phyloP scores from a whole-genome alignment of 2,113 vertebrate species.

The Neopipo cinnamomea region DNA sequence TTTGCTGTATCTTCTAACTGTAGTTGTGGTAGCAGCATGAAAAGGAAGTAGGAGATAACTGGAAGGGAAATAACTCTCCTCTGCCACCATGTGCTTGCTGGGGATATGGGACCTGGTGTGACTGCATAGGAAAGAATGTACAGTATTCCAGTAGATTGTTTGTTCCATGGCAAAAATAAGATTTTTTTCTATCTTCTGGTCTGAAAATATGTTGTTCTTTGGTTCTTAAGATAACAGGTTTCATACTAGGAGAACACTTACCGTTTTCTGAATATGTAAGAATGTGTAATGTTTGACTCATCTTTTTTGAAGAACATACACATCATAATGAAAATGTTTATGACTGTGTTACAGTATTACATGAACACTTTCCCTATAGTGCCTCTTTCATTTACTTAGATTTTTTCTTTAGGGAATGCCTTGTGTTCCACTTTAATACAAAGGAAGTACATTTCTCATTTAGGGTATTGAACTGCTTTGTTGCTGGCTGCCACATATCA shows the following conservation, averaged over 20 bases:
- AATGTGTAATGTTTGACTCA: background rate
- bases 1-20: background rate
- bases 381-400: background rate
- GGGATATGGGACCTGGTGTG: background rate
- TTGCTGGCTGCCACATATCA: background rate
- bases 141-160: background rate
- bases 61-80: background rate
- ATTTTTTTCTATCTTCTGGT: background rate
- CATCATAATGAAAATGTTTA: background rate
- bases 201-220: background rate
- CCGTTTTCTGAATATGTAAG: background rate
- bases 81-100: background rate
- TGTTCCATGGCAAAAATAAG: background rate
- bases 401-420: background rate
- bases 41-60: background rate
- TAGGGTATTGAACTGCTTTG: background rate
- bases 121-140: background rate
- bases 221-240: background rate
- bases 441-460: background rate
- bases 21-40: background rate
- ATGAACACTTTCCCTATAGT: background rate
- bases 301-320: background rate
- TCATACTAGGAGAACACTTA: background rate
- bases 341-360: background rate
- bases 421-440: background rate